Conservation (phyloP, 2,888 invertebrate species). For the Melanchra persicariae region DNA sequence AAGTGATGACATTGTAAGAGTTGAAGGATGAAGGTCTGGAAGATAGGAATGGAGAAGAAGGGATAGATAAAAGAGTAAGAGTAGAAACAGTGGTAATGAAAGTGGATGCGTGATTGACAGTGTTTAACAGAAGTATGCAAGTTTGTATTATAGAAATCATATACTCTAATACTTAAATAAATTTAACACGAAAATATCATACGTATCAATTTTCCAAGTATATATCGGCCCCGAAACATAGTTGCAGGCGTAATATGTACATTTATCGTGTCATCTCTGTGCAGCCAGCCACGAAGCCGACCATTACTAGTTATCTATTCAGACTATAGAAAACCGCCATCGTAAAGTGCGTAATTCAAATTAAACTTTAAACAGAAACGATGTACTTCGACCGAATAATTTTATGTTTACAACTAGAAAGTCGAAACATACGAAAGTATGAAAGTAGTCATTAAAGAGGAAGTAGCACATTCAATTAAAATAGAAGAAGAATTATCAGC, state of each 20-base stretch:
- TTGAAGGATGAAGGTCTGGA: constrained; percentile 5
- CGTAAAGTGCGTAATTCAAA: constrained; percentile 66
- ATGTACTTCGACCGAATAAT: constrained; percentile 70
- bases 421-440: constrained; percentile 72
- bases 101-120: not conserved
- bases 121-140: not conserved
- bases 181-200: constrained; percentile 17
- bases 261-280: constrained; percentile 64
- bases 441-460: constrained; percentile 77
- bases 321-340: constrained; percentile 64
- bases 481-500: constrained; percentile 74
- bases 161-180: constrained; percentile 13
- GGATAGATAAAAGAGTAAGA: not conserved
- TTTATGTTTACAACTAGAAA: constrained; percentile 85
- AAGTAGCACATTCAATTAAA: constrained; percentile 76
- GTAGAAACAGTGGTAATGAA: not conserved
- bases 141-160: not conserved
- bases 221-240: constrained; percentile 58
- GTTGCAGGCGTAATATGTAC: constrained; percentile 50
- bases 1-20: constrained; percentile 33
- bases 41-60: not conserved
- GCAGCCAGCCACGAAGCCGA: constrained; percentile 60
- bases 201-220: constrained; percentile 39
- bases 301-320: constrained; percentile 61
- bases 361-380: constrained; percentile 65